Evolutionary conservation across 2,797 vertebrate genomes (phyloP), one percentile per base, ranked within the genome.

Genomic region (Liparis tanakae): DNA sequence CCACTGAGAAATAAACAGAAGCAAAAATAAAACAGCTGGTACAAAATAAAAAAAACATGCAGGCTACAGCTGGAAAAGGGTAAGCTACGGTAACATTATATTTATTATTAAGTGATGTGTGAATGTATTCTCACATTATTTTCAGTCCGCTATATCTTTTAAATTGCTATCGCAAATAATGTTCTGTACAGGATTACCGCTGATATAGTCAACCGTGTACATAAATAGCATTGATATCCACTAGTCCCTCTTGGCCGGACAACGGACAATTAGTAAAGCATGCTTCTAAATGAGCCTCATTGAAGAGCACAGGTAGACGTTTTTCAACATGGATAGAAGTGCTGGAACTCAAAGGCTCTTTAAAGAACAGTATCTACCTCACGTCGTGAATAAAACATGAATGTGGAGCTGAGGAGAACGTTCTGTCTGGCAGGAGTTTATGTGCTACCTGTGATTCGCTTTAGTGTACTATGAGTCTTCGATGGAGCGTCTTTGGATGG

Each of bases 401-500:
- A 64, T 57, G 37, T 48, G 37, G 46, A 75, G 44, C 48, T 44
- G 48, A 46, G 34, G 56, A 66, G 12, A 30, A 34, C 2, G 8
- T 20, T 7, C 7, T 25, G n/a, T 70, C 37, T 77, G 70, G 71
- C 57, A 72, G 18, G 34, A 70, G 58, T 78, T 64, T 72, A 54
- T 74, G 48, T 60, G 55, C 51, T 74, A 79, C 81, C 85, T 80
- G 60, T 50, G 39, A 72, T 73, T 66, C 57, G 43, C 70, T 71
- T 63, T 43, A 67, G 68, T 79, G 22, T 81, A 14, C 5, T 3
- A 1, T 36, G 18, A 44, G 20, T 72, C 55, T 82, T 68, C 70
- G 36, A 66, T 68, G 37, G 5, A 0, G 7, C 48, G 37, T 76
- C 65, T 82, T 86, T 74, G 62, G 18, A 6, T 59, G 48, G 60